Percentiles rank a stretch among this genome's conserved stretches.
Evolutionary conservation across 2,888 invertebrate species (phyloP).

Genomic region (Cephus pulcher): DNA sequence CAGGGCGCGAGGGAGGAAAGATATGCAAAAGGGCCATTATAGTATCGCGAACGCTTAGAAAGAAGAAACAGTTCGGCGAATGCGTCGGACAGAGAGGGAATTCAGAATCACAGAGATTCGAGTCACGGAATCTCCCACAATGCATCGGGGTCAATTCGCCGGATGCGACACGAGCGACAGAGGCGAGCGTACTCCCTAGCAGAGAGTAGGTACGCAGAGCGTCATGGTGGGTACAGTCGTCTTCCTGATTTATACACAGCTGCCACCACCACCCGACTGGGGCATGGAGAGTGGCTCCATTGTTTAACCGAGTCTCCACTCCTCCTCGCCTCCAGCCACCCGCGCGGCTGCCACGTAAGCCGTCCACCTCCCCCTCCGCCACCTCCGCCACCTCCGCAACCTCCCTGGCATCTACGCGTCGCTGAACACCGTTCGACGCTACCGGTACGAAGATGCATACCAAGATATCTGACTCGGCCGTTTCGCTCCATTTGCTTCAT

Average conservation of each 20-base stretch:
- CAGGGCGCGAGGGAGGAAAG: no score
- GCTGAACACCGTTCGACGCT: slow-evolving; percentile 23
- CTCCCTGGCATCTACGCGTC: slow-evolving; percentile 15
- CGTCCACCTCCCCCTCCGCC: no score
- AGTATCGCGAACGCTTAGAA: neutral
- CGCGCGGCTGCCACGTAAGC: neutral
- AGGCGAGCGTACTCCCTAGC: neutral
- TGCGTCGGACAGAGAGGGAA: no score
- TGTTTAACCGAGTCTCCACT: slow-evolving; percentile 55
- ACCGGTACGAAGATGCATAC: slow-evolving; percentile 25
- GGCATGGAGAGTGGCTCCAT: slow-evolving; percentile 53
- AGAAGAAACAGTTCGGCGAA: slow-evolving; percentile 18
- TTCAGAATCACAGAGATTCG: slow-evolving; percentile 40
- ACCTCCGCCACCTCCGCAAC: neutral
- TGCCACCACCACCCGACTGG: slow-evolving; percentile 54
- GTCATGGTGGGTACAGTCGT: slow-evolving; percentile 53
- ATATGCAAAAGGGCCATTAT: neutral
- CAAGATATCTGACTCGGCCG: neutral
- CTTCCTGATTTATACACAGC: slow-evolving; percentile 63
- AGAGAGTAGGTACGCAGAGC: neutral
- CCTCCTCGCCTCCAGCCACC: slow-evolving; percentile 38
- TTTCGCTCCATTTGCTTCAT: no score
- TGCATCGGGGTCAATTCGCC: slow-evolving; percentile 57
- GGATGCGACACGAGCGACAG: slow-evolving; percentile 44
- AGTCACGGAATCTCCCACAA: slow-evolving; percentile 61